These are phyloP conservation scores for Trichogramma dendrolimi DNA, from an alignment of 2,888 invertebrate genomes.

Conservation along the genomic window DNA sequence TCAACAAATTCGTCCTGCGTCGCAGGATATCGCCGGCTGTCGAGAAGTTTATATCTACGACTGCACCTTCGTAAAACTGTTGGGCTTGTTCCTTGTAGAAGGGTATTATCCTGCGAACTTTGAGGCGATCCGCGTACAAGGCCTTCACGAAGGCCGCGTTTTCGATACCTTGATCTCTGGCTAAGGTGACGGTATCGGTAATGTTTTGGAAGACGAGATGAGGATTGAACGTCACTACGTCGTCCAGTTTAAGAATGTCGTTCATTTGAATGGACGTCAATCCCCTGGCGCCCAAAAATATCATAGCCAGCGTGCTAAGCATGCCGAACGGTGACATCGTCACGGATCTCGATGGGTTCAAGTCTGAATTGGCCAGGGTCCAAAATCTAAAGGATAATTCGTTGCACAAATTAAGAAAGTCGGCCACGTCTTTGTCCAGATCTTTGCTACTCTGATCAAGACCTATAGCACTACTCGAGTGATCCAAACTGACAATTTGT, in stretches of 20 bases:
- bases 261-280: conserved; percentile 88
- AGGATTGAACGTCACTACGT: conserved; percentile 86
- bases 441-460: conserved; percentile 71
- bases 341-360: conserved; percentile 73
- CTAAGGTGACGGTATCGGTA: conserved; percentile 72
- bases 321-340: conserved; percentile 81
- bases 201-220: conserved; percentile 82
- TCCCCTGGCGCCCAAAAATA: conserved; percentile 81
- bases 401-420: conserved; percentile 77
- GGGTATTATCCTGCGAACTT: conserved; percentile 70
- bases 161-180: conserved; percentile 67
- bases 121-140: conserved; percentile 75
- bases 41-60: conserved; percentile 79
- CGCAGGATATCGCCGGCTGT: conserved; percentile 79
- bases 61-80: conserved; percentile 82
- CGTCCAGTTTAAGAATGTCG: conserved; percentile 76
- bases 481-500: conserved; percentile 56
- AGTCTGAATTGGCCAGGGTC: conserved; percentile 64
- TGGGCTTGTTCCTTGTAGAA: conserved; percentile 85
- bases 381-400: conserved; percentile 81
- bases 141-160: conserved; percentile 78
- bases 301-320: conserved; percentile 83
- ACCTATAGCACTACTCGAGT: conserved; percentile 58
- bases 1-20: conserved; percentile 72
- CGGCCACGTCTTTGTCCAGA: conserved; percentile 70